Evolutionary conservation across 2,113 vertebrate species (phyloP), one percentile per base, ranked within the genome.

Genomic region (Leptobrachium ailaonicum): DNA sequence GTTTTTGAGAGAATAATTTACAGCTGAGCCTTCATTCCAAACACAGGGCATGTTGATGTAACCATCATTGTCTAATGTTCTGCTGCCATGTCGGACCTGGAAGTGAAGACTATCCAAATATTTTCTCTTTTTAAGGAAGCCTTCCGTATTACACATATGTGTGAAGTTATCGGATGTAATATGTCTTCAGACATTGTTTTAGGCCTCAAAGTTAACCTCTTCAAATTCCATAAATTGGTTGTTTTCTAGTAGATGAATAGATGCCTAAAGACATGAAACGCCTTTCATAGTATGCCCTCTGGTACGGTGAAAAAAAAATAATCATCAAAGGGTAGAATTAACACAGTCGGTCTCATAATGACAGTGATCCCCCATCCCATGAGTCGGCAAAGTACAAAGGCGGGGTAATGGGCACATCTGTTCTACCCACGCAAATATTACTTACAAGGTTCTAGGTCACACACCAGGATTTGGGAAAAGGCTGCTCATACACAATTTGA

Each of bases 401-500:
- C 6, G 50, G 13, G 56, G 10, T 4, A 11, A 60, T 60, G 10
- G 1, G 56, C 13, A 13, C 56, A 50, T 14, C 56, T 3, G 56
- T 60, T 11, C 3, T 10, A 60, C 56, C 56, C 56, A 12, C 56
- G 10, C 13, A 14, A 60, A 60, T 4, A 4, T 60, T 60, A 14
- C 56, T 60, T 13, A 60, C 56, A 60, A 60, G 56, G 56, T 60
- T 60, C 11, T 60, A 60, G 56, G 56, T 60, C 56, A 60, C 56
- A 3, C 56, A 13, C 56, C 56, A 14, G 56, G 56, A 60, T 60
- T 60, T 60, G 56, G 56, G 56, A 60, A 60, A 60, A 60, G 13
- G 10, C 56, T 60, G 10, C 56, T 60, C 56, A 60, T 12, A 14
- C 13, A 12, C 13, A 4, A 11, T 12, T 13, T 60, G 56, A 60